Conservation (phyloP, 2,113 vertebrate genomes). For the Polypterus bichir region DNA sequence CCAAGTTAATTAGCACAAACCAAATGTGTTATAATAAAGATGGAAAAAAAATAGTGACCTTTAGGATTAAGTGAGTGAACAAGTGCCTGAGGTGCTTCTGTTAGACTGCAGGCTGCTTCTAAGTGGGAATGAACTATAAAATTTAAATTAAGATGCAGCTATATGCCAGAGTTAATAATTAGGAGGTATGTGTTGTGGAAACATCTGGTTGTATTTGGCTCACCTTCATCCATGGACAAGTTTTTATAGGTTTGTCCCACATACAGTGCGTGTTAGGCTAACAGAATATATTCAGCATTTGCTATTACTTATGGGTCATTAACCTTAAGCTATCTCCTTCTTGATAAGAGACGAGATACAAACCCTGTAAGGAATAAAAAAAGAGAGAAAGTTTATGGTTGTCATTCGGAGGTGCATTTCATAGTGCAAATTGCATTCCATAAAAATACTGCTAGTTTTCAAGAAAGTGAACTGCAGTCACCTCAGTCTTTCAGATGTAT, state of each 20-base stretch:
- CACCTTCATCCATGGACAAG: not conserved
- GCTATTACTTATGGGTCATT: not conserved
- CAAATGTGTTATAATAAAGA: not conserved
- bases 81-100: not conserved
- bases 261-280: not conserved
- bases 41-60: not conserved
- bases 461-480: too few relatives aligned
- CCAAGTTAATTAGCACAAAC: not conserved
- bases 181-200: not conserved
- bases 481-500: too few relatives aligned
- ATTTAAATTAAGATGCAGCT: not conserved
- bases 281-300: not conserved
- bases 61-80: not conserved
- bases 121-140: not conserved
- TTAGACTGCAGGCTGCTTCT: not conserved
- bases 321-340: not conserved
- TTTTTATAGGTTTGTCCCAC: not conserved
- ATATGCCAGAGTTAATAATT: not conserved
- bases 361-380: not conserved
- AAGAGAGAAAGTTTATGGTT: not conserved
- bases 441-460: too few relatives aligned
- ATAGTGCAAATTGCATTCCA: too few relatives aligned
- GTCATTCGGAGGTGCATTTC: not conserved
- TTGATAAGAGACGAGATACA: not conserved
- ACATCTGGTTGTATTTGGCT: not conserved